phyloP scores from a whole-genome alignment of 2,888 invertebrate genomes.

The Cordilura impudica region DNA sequence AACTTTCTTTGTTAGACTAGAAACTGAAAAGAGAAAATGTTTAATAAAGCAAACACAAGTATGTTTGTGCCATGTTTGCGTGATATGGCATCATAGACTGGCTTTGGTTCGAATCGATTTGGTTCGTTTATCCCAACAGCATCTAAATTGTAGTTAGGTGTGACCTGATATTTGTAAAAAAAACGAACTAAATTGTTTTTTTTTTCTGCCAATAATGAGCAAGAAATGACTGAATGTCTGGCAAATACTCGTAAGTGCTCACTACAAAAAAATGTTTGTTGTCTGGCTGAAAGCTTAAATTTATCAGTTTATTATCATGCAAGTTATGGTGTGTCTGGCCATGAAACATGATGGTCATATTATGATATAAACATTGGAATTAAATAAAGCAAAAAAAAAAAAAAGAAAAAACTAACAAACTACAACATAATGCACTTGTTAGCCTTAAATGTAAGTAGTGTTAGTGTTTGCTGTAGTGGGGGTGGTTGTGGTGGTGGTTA shows the following conservation, averaged over 20 bases:
- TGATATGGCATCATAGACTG: constrained; percentile 2
- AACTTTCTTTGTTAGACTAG: constrained; percentile 24
- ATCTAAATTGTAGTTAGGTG: constrained; percentile 63
- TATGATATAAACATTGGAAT: constrained; percentile 22
- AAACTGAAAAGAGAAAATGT: constrained; percentile 20
- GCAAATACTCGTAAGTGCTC: constrained; percentile 39
- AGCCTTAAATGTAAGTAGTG: background rate
- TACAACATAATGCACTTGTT: constrained; percentile 56
- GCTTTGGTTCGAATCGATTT: constrained; percentile 10
- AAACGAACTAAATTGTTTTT: constrained; percentile 20
- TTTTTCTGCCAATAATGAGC: constrained; percentile 48
- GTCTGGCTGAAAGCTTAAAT: constrained; percentile 58
- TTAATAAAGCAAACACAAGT: constrained; percentile 47
- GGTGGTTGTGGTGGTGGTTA: background rate
- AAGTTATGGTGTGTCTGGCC: constrained; percentile 52
- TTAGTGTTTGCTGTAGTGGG: background rate
- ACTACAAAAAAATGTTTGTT: constrained; percentile 34
- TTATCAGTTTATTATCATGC: constrained; percentile 57
- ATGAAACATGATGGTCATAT: constrained; percentile 41
- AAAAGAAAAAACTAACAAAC: too few species aligned
- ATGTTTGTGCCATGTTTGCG: constrained; percentile 16
- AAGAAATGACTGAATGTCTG: constrained; percentile 50
- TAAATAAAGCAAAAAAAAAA: constrained; percentile 16
- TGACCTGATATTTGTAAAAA: constrained; percentile 56
- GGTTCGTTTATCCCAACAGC: constrained; percentile 52